phyloP scores from a whole-genome alignment of 2,888 invertebrate species.

The Macrosoma leucophasiata region DNA sequence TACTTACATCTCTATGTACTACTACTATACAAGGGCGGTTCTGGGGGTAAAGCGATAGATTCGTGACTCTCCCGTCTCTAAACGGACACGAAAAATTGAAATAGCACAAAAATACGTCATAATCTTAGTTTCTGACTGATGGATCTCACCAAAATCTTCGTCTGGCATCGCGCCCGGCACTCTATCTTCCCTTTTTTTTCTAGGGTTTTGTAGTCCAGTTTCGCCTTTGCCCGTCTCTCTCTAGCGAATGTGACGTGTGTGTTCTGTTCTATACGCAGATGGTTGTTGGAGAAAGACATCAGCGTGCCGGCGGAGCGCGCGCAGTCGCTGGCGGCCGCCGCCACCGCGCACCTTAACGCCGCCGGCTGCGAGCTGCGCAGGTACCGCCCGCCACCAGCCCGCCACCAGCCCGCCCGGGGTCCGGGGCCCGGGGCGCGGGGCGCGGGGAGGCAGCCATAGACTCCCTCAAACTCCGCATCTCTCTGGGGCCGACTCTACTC shows the following conservation, averaged over 20 bases:
- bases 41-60: too few species aligned
- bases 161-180: too few species aligned
- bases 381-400: slow-evolving; percentile 33
- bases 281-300: slow-evolving; percentile 90
- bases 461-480: neutral
- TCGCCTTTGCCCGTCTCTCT: neutral
- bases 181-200: too few species aligned
- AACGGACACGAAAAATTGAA: too few species aligned
- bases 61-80: too few species aligned
- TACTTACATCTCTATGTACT: too few species aligned
- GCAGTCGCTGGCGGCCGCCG: slow-evolving; percentile 89
- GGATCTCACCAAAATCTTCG: too few species aligned
- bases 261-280: slow-evolving; percentile 47
- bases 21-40: too few species aligned
- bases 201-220: neutral
- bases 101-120: too few species aligned
- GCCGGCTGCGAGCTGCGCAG: slow-evolving; percentile 87
- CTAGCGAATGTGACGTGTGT: neutral
- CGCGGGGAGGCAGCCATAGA: too few species aligned
- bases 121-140: too few species aligned
- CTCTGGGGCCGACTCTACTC: neutral
- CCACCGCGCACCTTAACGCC: slow-evolving; percentile 91
- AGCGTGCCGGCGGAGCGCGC: slow-evolving; percentile 94
- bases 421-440: too few species aligned
- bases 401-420: neutral